Conservation (phyloP, 2,797 vertebrate species). For the Numenius phaeopus region DNA sequence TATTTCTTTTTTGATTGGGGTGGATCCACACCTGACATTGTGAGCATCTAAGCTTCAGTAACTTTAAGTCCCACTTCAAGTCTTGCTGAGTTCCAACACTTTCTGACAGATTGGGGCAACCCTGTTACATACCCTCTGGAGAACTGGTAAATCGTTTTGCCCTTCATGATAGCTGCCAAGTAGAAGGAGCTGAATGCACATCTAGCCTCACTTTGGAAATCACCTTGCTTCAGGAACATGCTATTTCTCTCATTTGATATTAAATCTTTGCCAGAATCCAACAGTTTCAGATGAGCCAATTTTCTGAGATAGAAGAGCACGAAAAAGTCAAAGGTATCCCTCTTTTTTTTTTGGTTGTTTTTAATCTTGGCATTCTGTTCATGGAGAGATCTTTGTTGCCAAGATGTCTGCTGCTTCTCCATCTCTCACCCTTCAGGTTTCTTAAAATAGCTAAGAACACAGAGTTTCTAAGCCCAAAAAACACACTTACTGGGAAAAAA, state of each 20-base stretch:
- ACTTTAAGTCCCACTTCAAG: conserved; percentile 53
- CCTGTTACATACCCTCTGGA: conserved; percentile 51
- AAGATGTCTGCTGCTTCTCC: conserved; percentile 72
- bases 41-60: conserved; percentile 48
- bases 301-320: conserved; percentile 57
- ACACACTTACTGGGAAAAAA: conserved; percentile 46
- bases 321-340: conserved; percentile 68
- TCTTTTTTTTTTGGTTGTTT: conserved; percentile 1
- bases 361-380: conserved; percentile 70
- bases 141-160: conserved; percentile 56
- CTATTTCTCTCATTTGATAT: conserved; percentile 59
- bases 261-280: conserved; percentile 63
- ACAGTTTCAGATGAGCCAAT: conserved; percentile 60
- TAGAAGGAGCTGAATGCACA: conserved; percentile 55
- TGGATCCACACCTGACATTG: conserved; percentile 55
- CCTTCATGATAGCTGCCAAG: conserved; percentile 54
- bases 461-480: conserved; percentile 64
- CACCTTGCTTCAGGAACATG: conserved; percentile 53
- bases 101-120: conserved; percentile 67
- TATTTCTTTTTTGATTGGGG: background rate
- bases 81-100: conserved; percentile 52
- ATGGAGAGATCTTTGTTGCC: conserved; percentile 59
- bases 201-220: conserved; percentile 58
- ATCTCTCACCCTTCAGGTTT: conserved; percentile 71
- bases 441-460: conserved; percentile 75